Evolutionary conservation across 2,113 vertebrate species (phyloP), one percentile per base, ranked within the genome.

Genomic region (Chionodraco myersi): DNA sequence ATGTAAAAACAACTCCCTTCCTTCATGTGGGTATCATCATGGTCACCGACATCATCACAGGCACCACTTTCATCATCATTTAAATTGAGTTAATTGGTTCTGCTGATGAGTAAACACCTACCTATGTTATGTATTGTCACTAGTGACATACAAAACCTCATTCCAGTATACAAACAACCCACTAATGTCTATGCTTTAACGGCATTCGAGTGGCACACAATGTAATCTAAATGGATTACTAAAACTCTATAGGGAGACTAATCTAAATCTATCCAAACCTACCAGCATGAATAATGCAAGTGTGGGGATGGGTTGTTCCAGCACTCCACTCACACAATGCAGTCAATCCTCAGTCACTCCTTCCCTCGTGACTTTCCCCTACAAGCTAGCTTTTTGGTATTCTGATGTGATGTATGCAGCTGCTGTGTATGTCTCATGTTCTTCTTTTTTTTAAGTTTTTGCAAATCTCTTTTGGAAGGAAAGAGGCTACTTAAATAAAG

Each of bases 281-380:
- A 63, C 34, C 14, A 15, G 8, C 53, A 84, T 88, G 56, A 87
- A 91, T 87, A 83, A 90, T 88, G 57, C 73, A 87, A n/a, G 45
- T 48, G 26, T 16, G 69, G 73, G 71, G n/a, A 53, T 51, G 59
- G 21, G 13, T 52, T 65, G 69, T 79, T 81, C 72, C 72, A 62
- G 68, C 60, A 56, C 54, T 83, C 65, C 26, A 23, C 49, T 75
- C 79, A 75, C 63, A 86, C 73, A 83, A 67, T 60, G 45, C 69
- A 75, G 63, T 72, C 61, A 74, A 26, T 57, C 51, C 53, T 36
- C 56, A 9, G 30, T 21, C 26, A 23, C 23, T 48, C 6, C 5
- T 59, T 57, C 53, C 75, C 58, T 10, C 47, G 62, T 49, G 73
- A 75, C 60, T 79, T 44, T 60, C 21, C 26, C 54, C 58, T 57